Base-by-base conservation (phyloP, 2,888 invertebrate genomes). In the Drosophila conformis region DNA sequence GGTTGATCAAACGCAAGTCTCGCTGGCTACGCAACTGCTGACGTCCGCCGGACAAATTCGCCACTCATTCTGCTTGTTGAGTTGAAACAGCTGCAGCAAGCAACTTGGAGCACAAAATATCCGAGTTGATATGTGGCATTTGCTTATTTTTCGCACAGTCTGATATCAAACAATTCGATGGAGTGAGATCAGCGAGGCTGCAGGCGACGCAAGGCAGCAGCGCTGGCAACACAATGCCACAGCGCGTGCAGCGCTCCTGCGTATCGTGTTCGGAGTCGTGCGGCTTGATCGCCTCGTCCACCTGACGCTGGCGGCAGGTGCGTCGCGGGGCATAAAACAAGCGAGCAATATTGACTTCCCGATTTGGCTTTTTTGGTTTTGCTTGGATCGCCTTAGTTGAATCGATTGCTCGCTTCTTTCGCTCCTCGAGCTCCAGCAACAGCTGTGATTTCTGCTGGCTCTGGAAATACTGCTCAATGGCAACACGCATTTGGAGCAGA, bases 241-340 rank as follows among this genome's bases (percentile, higher is more conserved):
- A 83, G 0, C 53, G 57, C 0, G 42, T 49, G 29, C 90, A 89
- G 7, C 64, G 77, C 0, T 54, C 51, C 0, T 18, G n/a, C 8
- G 4, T 0, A 1, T 48, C 18, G 2, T 7, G n/a, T 4, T 2
- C 46, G 8, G 49, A 67, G 0, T 51, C 40, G 4, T 58, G 56
- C 0, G 18, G 49, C 8, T 15, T 25, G 25, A 0, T 33, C 21
- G 4, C n/a, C 18, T 69, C 64, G 4, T 72, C 54, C 31, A 62
- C 33, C 25, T 46, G 57, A 15, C 66, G 72, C 33, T 69, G 65
- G 10, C 83, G 85, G 10, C 68, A 62, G 2, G 83, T 84, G 15
- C 54, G 66, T 0, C 80, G 66, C 3, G 83, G 90, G 7, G 56
- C 7, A 52, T 84, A 85, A 29, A 49, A 87, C 13, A 89, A 51